These are phyloP conservation scores for Dicrurus megarhynchus DNA, from an alignment of 2,113 vertebrate genomes.

Conservation along the genomic window DNA sequence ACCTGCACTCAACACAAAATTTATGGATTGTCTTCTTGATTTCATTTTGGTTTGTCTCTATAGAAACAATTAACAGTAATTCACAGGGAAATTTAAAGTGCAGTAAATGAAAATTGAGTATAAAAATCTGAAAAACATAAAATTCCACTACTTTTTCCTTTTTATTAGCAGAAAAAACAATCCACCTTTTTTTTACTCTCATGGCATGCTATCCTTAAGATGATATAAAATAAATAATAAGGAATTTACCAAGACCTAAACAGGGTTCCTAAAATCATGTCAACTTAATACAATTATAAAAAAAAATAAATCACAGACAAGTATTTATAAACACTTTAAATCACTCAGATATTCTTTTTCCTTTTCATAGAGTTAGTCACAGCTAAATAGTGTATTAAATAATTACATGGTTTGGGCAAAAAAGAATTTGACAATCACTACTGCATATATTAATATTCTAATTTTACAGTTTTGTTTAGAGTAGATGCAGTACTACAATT, in stretches of 20 bases:
- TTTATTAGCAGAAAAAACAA: background rate
- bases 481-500: constrained; percentile 4
- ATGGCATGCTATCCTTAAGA: background rate
- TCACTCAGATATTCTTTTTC: background rate
- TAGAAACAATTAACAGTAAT: background rate
- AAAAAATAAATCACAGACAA: background rate
- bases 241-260: background rate
- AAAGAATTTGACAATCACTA: constrained; percentile 27
- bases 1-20: background rate
- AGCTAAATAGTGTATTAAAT: constrained; percentile 54
- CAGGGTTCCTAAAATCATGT: background rate
- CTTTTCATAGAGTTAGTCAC: background rate
- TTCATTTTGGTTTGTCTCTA: background rate
- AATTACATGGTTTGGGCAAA: constrained; percentile 50
- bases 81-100: background rate
- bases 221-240: background rate
- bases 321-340: background rate
- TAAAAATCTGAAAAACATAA: background rate
- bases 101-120: background rate
- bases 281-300: background rate
- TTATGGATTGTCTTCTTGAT: background rate
- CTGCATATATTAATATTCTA: constrained; percentile 56
- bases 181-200: background rate
- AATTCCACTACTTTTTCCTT: background rate
- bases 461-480: constrained; percentile 52